Conservation (phyloP, 1,140 invertebrate genomes). For the Dysdera silvatica region DNA sequence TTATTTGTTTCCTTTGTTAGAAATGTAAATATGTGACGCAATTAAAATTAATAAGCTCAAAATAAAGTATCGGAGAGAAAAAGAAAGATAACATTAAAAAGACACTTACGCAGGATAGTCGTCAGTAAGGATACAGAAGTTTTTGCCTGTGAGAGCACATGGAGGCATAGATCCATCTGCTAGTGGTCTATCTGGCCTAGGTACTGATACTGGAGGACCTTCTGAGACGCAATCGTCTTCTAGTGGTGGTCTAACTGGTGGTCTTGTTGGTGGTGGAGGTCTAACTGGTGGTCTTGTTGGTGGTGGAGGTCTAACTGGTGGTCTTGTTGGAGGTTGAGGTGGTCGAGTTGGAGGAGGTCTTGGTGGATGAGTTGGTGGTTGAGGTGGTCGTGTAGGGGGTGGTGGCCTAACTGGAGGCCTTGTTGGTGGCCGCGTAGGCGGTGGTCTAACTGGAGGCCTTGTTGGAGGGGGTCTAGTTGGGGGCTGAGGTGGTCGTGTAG, state of each 20-base stretch:
- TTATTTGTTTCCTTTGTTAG: background rate
- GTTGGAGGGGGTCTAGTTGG: constrained; percentile 2
- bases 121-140: constrained; percentile 35
- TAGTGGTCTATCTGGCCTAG: constrained; percentile 31
- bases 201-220: constrained; percentile 27
- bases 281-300: constrained; percentile 1
- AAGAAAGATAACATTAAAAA: background rate
- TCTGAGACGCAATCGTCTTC: constrained; percentile 11
- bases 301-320: constrained; percentile 10
- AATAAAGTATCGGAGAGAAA: background rate
- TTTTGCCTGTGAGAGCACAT: constrained; percentile 32
- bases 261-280: constrained; percentile 14
- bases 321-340: constrained; percentile 8
- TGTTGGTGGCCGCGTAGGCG: constrained; percentile 4
- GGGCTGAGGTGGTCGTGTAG: constrained; percentile 8
- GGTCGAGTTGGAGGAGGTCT: constrained; percentile 1
- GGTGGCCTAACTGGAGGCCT: constrained; percentile 8
- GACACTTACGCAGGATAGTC: constrained; percentile 36
- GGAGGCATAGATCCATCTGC: constrained; percentile 34
- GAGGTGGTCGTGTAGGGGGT: background rate
- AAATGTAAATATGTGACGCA: background rate
- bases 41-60: background rate
- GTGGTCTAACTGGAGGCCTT: constrained; percentile 7
- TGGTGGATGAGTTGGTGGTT: constrained; percentile 1
- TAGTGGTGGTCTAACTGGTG: background rate